Evolutionary conservation across 2,113 vertebrate genomes (phyloP), one percentile per base, ranked within the genome.

Genomic region (Irena cyanogastra): DNA sequence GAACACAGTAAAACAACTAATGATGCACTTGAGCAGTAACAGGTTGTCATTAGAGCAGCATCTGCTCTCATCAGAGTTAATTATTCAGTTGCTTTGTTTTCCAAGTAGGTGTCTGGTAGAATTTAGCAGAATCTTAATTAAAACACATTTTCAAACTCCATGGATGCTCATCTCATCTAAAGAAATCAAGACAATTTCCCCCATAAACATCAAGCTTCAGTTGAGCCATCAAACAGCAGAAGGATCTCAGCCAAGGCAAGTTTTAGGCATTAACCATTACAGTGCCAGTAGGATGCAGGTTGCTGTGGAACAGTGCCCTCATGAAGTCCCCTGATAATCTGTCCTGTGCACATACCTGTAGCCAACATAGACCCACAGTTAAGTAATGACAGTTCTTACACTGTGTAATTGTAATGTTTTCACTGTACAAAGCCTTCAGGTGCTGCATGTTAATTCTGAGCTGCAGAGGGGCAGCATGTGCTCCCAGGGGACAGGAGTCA

Each of bases 111-210:
- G 98, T 98, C 98, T 98, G 98, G 97, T 98, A 98, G 98, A 98
- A 98, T 98, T 98, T 98, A 98, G 98, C 98, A 98, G 98, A 98
- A 98, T 98, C 98, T 98, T 98, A 99, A 98, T 99, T 98, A 99
- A 98, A 98, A 98, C 97, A 97, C 98, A 97, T 98, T 98, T 98
- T 97, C 98, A 98, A 98, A 98, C 98, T 98, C 98, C 97, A 97
- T 96, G 98, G 98, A 98, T 98, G 97, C 98, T 98, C 98, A 97
- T 98, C 98, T 98, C 97, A 97, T 98, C 97, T 97, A 96, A 98
- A 98, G 98, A 98, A 98, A 98, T 98, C 98, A 97, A 97, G 98
- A 97, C 98, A 97, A 98, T 98, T 98, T 98, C 97, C 97, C 97
- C 98, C 96, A 97, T 97, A 98, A 98, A 98, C 98, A 98, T 98